A percentile compares a stretch with the other conserved stretches of the same genome.
These are phyloP conservation scores for Myripristis murdjan DNA, from an alignment of 2,797 vertebrate genomes.

Conservation along the genomic window DNA sequence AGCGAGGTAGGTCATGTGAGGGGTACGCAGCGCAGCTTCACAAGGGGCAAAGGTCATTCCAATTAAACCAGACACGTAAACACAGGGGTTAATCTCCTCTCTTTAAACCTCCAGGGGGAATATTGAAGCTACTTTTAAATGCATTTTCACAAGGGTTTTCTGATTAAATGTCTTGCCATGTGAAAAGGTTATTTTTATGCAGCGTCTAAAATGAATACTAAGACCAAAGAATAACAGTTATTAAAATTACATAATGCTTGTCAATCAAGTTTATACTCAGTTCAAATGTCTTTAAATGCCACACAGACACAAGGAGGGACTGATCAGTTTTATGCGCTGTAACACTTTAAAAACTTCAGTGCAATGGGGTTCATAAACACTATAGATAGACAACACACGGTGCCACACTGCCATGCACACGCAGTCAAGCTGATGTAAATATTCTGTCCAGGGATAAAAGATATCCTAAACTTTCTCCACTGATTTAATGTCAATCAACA, in stretches of 20 bases:
- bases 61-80: slow-evolving; percentile 86
- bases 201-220: neutral
- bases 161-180: slow-evolving; percentile 25
- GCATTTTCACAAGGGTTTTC: slow-evolving; percentile 29
- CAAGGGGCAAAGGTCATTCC: slow-evolving; percentile 85
- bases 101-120: slow-evolving; percentile 78
- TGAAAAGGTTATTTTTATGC: neutral
- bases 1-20: slow-evolving; percentile 86
- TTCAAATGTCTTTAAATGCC: neutral
- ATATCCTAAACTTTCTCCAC: too few relatives aligned
- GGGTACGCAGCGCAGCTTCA: slow-evolving; percentile 74
- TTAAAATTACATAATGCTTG: too few relatives aligned
- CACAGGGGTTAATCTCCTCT: slow-evolving; percentile 81
- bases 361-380: neutral
- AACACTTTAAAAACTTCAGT: neutral
- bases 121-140: slow-evolving; percentile 54
- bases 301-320: neutral
- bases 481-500: neutral
- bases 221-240: neutral
- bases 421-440: neutral
- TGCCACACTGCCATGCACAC: neutral
- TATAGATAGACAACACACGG: neutral
- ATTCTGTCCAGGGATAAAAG: neutral
- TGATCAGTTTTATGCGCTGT: too few relatives aligned
- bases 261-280: too few relatives aligned